phyloP scores from a whole-genome alignment of 2,888 invertebrate genomes.

The Latheticus oryzae region DNA sequence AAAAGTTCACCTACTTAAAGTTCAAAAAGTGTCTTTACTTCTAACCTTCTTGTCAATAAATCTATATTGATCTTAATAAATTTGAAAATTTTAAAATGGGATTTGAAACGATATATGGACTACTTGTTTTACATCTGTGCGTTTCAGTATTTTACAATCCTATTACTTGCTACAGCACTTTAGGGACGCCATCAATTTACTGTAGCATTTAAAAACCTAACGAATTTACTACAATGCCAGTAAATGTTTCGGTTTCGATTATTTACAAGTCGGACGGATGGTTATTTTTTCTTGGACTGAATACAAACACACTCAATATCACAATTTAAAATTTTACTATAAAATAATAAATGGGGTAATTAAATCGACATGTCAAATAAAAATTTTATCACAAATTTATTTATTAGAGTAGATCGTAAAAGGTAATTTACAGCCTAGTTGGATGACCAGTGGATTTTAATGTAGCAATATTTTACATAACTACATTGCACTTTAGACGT shows the following conservation, averaged over 20 bases:
- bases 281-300: no score
- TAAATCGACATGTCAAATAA: constrained; percentile 17
- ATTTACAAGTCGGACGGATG: not conserved
- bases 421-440: constrained; percentile 25
- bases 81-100: constrained; percentile 3
- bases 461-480: constrained; percentile 29
- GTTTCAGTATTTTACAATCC: constrained; percentile 35
- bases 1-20: no score
- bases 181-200: constrained; percentile 39
- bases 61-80: no score
- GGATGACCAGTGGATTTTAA: constrained; percentile 32
- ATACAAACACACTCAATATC: no score
- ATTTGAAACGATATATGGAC: constrained; percentile 2
- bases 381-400: constrained; percentile 31
- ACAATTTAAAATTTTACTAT: no score
- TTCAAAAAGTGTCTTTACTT: no score
- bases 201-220: constrained; percentile 26
- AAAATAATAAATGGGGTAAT: constrained; percentile 8
- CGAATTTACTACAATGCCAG: constrained; percentile 11
- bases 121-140: constrained; percentile 35
- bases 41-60: no score
- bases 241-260: not conserved
- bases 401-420: constrained; percentile 29
- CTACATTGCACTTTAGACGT: constrained; percentile 24
- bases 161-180: constrained; percentile 36